These are phyloP conservation scores for Heterochromis multidens DNA, from an alignment of 2,113 vertebrate genomes.

Conservation along the genomic window DNA sequence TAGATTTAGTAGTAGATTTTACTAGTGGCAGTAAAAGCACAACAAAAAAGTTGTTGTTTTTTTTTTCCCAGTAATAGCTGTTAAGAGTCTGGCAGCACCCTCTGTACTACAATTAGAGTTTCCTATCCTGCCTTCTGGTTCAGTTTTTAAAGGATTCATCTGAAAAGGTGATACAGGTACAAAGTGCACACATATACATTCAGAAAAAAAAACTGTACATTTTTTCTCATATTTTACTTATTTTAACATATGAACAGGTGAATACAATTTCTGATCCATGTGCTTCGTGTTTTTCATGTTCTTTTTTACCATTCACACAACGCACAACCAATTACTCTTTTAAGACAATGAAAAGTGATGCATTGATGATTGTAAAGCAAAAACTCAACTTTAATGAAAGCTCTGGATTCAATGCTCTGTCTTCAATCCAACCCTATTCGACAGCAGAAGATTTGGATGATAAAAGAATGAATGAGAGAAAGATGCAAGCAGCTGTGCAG, in stretches of 20 bases:
- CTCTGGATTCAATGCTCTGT: neutral
- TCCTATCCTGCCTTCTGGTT: neutral
- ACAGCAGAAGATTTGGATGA: neutral
- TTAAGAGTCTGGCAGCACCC: neutral
- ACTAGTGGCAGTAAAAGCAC: accelerated
- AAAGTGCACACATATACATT: neutral
- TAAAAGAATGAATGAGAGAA: neutral
- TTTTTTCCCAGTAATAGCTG: neutral
- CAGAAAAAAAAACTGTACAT: neutral
- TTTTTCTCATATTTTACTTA: neutral
- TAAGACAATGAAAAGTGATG: neutral
- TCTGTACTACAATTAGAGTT: neutral
- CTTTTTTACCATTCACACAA: accelerated
- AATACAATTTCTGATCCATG: neutral
- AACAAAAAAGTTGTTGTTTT: neutral
- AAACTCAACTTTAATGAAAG: neutral
- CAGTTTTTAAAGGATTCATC: neutral
- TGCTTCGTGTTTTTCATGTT: neutral
- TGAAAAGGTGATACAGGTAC: neutral
- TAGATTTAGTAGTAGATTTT: neutral
- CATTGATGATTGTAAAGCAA: neutral
- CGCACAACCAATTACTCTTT: neutral
- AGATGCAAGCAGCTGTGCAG: neutral
- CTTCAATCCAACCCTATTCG: neutral
- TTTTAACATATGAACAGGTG: neutral